Evolutionary conservation across 1,140 invertebrate species (phyloP).

Genomic region (Helicoverpa armigera): DNA sequence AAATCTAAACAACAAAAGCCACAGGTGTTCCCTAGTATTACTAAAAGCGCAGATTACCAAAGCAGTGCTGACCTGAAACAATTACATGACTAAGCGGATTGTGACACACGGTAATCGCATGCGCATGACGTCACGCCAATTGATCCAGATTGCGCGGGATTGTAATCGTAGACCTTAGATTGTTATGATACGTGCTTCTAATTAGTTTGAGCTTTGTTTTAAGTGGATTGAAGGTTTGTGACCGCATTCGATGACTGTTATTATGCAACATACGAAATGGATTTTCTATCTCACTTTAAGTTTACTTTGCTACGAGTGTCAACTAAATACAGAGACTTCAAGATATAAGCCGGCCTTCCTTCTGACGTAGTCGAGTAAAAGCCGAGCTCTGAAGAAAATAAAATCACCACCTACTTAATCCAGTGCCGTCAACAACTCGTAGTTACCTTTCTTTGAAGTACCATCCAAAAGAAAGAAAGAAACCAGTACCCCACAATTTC

Average conservation of each 20-base stretch:
- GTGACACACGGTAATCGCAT: constrained; percentile 46
- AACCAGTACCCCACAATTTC: neutral
- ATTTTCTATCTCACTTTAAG: too few relatives aligned
- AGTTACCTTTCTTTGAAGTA: too few relatives aligned
- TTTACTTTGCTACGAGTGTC: too few relatives aligned
- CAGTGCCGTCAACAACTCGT: too few relatives aligned
- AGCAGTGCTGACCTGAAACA: constrained; percentile 36
- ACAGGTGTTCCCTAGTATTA: constrained; percentile 28
- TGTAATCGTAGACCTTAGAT: constrained; percentile 34
- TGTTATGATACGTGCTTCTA: constrained; percentile 43
- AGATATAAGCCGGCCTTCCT: too few relatives aligned
- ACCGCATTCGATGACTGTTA: neutral
- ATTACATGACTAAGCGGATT: constrained; percentile 54
- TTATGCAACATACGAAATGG: neutral
- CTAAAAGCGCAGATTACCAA: constrained; percentile 38
- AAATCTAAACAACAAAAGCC: constrained; percentile 16
- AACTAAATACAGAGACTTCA: too few relatives aligned
- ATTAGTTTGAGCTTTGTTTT: constrained; percentile 33
- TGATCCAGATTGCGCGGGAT: constrained; percentile 50
- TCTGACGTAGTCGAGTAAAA: too few relatives aligned
- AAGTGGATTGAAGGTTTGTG: neutral
- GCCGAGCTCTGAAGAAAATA: too few relatives aligned
- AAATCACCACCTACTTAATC: too few relatives aligned
- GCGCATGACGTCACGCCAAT: constrained; percentile 56
- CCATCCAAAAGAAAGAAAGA: too few relatives aligned